Base-by-base conservation (phyloP, 2,113 vertebrate genomes). In the Caranx melampygus region DNA sequence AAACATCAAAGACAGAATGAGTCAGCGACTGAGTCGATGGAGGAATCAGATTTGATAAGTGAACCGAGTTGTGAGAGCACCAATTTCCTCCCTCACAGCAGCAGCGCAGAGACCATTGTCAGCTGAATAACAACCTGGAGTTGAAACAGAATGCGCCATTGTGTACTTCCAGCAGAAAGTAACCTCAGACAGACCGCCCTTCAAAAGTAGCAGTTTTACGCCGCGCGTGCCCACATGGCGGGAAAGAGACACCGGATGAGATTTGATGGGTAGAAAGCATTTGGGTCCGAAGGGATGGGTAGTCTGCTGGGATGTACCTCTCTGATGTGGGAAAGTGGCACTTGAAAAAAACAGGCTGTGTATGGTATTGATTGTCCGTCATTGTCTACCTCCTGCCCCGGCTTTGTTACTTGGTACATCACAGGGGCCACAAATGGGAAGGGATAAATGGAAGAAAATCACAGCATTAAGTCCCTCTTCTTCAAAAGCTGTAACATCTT, bases 261-360 rank as follows among this genome's bases (percentile, higher is more conserved):
- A 83, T 54, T 47, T 76, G 76, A 78, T 8, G 31, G 52, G 72
- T 84, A 82, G 26, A 85, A 88, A 86, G 71, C 72, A 59, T 77
- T 69, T 40, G 13, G 63, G 47, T 75, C 62, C 54, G 69, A 55
- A 66, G 61, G 73, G 71, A 79, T 0, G 2, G 18, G 14, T 64
- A 42, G 59, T 73, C 52, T 82, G 78, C 34, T 1, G 72, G 54
- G 79, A 83, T 70, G 69, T 65, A 34, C 65, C 55, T 71, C 81
- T 88, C 61, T 84, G 79, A 85, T 85, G 80, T 84, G 62, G 71
- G 35, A 81, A 90, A 89, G 85, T 83, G 81, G 72, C 84, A 84
- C 85, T 92, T 83, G 61, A 66, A 51, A 82, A 76, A 83, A 69
- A 62, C 51, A 61, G 66, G 47, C 71, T 71, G 75, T 72, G 76